These are phyloP conservation scores for Priocnemis perturbator DNA, from an alignment of 2,888 invertebrate species.

Conservation along the genomic window DNA sequence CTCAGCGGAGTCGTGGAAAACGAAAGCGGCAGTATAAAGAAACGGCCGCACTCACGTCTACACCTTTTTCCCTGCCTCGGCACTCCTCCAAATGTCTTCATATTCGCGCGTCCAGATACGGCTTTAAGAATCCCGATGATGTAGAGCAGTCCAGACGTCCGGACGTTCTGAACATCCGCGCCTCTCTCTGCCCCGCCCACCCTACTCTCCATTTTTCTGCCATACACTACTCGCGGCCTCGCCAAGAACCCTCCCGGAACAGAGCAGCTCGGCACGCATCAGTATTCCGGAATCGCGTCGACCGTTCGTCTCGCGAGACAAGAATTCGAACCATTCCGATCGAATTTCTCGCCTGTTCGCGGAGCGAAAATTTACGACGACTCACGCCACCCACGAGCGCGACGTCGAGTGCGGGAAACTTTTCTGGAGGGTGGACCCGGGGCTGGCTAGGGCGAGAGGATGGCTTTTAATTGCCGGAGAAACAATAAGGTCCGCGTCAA, in stretches of 20 bases:
- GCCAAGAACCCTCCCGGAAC: slow-evolving; percentile 15
- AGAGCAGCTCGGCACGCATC: slow-evolving; percentile 57
- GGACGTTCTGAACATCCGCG: too few species aligned
- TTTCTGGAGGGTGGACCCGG: background rate
- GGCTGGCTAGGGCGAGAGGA: background rate
- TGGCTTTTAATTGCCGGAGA: slow-evolving; percentile 47
- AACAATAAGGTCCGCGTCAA: slow-evolving; percentile 47
- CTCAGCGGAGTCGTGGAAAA: too few species aligned
- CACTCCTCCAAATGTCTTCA: too few species aligned
- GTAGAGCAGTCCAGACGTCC: too few species aligned
- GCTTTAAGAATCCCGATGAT: too few species aligned
- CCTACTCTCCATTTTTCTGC: background rate
- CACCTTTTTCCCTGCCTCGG: too few species aligned
- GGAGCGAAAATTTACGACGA: slow-evolving; percentile 62
- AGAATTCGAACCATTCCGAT: slow-evolving; percentile 72
- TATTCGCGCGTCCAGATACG: too few species aligned
- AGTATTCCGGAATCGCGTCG: slow-evolving; percentile 71
- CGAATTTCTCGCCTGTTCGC: slow-evolving; percentile 68
- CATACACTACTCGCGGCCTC: background rate
- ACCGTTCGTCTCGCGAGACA: slow-evolving; percentile 68
- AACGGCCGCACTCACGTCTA: too few species aligned
- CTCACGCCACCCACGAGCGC: slow-evolving; percentile 19
- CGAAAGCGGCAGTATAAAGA: too few species aligned
- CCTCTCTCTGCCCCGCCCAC: background rate
- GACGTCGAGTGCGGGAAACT: background rate